Evolutionary conservation across 2,113 vertebrate genomes (phyloP).

Genomic region (Phrynosoma platyrhinos): DNA sequence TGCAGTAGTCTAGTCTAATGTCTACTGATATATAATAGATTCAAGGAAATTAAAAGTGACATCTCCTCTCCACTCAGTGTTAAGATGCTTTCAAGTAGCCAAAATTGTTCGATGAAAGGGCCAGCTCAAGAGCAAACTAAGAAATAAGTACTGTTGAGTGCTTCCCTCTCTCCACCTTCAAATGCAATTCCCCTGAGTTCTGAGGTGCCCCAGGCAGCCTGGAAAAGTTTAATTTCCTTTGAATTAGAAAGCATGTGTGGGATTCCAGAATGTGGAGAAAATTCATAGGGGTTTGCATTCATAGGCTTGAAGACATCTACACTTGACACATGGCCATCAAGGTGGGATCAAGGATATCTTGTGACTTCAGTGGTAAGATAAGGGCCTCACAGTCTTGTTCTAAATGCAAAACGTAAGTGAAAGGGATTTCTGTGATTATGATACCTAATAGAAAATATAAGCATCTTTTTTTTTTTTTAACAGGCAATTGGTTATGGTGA

Average conservation of each 20-base stretch:
- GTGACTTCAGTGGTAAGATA: not conserved
- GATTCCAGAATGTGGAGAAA: not conserved
- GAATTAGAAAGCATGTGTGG: not conserved
- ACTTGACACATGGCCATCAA: not conserved
- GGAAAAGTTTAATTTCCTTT: not conserved
- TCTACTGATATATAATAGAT: constrained; percentile 60
- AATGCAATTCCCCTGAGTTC: not conserved
- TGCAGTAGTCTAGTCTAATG: constrained; percentile 20
- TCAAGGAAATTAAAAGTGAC: constrained; percentile 63
- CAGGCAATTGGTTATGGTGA: too few species aligned
- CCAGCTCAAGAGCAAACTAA: not conserved
- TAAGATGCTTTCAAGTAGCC: constrained; percentile 39
- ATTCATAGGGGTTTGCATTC: not conserved
- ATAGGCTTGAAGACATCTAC: not conserved
- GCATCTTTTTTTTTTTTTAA: too few species aligned
- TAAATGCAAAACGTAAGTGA: too few species aligned
- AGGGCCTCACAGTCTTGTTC: too few species aligned
- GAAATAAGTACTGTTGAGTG: not conserved
- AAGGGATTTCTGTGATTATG: too few species aligned
- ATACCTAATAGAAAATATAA: too few species aligned
- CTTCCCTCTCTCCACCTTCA: not conserved
- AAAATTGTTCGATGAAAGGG: not conserved
- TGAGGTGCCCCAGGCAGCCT: not conserved
- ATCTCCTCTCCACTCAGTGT: constrained; percentile 54
- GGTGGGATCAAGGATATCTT: not conserved